A percentile compares a stretch with the other conserved stretches of the same genome.
Evolutionary conservation across 1,140 invertebrate genomes (phyloP).

Genomic region (Drosophila erecta): DNA sequence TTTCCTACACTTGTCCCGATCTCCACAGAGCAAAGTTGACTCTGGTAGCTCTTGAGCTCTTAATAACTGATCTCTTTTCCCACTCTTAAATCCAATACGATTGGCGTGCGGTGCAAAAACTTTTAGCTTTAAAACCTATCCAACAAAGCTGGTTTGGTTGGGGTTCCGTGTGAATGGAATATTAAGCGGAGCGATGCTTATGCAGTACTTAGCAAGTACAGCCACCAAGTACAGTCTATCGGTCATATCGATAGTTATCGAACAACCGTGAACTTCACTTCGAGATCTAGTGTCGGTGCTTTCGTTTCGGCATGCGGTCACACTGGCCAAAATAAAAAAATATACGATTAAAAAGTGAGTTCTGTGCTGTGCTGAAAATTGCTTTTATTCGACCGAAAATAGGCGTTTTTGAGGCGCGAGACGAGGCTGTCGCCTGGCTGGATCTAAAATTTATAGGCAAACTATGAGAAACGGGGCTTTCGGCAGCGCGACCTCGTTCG

Average conservation of each 20-base stretch:
- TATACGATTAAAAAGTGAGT: slow-evolving; percentile 26
- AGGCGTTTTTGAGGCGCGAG: slow-evolving; percentile 2
- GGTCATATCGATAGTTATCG: background rate
- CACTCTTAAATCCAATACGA: too few relatives aligned
- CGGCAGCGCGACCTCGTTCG: slow-evolving; percentile 30
- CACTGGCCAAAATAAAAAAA: slow-evolving; percentile 47
- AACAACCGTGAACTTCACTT: background rate
- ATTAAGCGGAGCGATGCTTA: too few relatives aligned
- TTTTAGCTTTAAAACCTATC: too few relatives aligned
- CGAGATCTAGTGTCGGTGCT: background rate
- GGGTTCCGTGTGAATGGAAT: too few relatives aligned
- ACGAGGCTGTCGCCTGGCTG: background rate
- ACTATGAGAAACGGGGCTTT: slow-evolving; percentile 3
- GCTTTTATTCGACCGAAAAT: slow-evolving; percentile 7
- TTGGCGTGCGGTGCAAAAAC: too few relatives aligned
- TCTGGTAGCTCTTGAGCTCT: too few relatives aligned
- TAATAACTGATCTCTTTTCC: too few relatives aligned
- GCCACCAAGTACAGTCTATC: background rate
- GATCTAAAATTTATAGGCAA: background rate
- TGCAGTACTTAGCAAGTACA: too few relatives aligned
- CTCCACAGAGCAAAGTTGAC: too few relatives aligned
- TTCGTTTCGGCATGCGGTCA: slow-evolving; percentile 10
- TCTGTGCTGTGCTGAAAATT: slow-evolving; percentile 29
- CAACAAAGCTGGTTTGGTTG: too few relatives aligned
- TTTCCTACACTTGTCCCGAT: too few relatives aligned